These are phyloP conservation scores for Spongilla lacustris DNA, from an alignment of 37 sponge, comb jelly and placozoan species.

Conservation along the genomic window DNA sequence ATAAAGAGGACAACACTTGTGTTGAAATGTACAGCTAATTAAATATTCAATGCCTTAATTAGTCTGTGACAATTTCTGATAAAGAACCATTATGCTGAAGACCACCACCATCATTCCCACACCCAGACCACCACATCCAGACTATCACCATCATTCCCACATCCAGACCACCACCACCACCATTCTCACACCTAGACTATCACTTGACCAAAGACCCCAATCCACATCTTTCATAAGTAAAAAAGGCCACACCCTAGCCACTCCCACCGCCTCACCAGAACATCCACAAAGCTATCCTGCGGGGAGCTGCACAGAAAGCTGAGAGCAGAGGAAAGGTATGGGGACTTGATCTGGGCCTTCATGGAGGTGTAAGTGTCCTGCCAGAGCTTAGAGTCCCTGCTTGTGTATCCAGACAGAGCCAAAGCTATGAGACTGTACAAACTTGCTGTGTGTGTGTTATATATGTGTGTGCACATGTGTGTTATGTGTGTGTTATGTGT, in stretches of 20 bases:
- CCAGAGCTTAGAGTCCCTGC: constrained; percentile 60
- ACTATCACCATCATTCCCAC: no score
- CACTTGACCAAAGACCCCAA: background rate
- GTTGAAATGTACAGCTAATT: no score
- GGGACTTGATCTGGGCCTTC: constrained; percentile 60
- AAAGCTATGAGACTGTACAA: constrained; percentile 68
- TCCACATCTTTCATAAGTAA: background rate
- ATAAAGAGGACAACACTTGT: no score
- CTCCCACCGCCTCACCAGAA: constrained; percentile 50
- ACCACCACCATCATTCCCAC: no score
- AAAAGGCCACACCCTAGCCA: background rate
- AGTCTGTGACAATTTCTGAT: no score
- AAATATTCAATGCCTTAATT: no score
- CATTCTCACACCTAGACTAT: no score
- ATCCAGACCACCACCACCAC: no score
- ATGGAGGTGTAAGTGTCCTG: constrained; percentile 50
- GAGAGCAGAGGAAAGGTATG: constrained; percentile 79
- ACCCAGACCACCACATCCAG: no score
- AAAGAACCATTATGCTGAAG: no score
- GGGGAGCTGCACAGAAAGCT: constrained; percentile 61
- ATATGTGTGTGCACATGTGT: no score
- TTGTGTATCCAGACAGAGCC: constrained; percentile 76
- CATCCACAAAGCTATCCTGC: constrained; percentile 32
- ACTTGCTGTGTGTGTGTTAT: constrained; percentile 17
- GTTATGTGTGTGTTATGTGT: no score